Evolutionary conservation across 64 coral and sea anemone species (phyloP), one percentile per base, ranked within the genome.

Genomic region (Montipora capricornis): DNA sequence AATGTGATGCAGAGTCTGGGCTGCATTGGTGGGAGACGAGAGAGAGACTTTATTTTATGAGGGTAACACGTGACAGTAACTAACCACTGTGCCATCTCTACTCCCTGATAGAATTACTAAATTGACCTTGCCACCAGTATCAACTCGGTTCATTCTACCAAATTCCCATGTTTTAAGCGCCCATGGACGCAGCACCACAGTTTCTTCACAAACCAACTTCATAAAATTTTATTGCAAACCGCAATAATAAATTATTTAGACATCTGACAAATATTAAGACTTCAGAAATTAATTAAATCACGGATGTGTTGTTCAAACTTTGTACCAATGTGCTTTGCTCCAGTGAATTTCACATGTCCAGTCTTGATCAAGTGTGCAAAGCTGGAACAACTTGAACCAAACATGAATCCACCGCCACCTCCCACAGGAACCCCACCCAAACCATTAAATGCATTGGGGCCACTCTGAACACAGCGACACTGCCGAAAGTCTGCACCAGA

Each of bases 371-470:
- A 85, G 70, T 99, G 95, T 14, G 92, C 84, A 81, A 99, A 99
- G 61, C 92, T 99, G 13, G 98, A 96, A 75, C 98, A 99, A 59
- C 98, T 99, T 6, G 98, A 91, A 14, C 98, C 98, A 99, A 94
- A 99, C 92, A 99, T 96, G 61, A 97, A 94, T 15, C 96, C 96
- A 89, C 96, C 95, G 5, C 76, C 88, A 89, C 47, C 55, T 8
- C 79, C 87, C 6, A 74, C 66, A 29, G 80, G 90, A 22, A 84
- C 67, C 47, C 81, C 82, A 75, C 62, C 88, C 73, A 94, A 92
- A 80, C 92, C 68, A 71, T 90, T 93, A 47, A 91, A 89, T 70
- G 94, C 83, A 88, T 96, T 92, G 12, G 95, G 95, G 3, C 95
- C 98, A 53, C 94, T 89, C 47, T 94, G 80, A 10, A 99, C 76